These are phyloP conservation scores for Poecilia velifera DNA, from an alignment of 2,797 vertebrate genomes.

Conservation along the genomic window DNA sequence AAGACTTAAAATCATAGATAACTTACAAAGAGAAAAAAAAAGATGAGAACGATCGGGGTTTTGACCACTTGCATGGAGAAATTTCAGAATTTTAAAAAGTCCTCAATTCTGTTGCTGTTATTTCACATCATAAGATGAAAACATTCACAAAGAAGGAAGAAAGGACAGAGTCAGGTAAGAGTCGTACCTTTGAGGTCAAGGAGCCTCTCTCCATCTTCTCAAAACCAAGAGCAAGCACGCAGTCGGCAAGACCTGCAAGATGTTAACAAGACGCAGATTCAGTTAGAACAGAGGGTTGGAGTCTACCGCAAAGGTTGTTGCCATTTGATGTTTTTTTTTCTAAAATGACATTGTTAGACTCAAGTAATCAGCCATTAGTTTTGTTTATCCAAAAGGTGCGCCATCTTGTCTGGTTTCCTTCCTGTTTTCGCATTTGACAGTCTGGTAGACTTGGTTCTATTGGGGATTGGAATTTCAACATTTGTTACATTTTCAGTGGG, in stretches of 20 bases:
- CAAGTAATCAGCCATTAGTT: background rate
- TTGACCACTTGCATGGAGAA: background rate
- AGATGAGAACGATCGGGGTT: background rate
- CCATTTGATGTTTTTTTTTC: background rate
- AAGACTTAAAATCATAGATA: background rate
- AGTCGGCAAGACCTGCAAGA: constrained; percentile 87
- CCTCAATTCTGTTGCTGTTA: background rate
- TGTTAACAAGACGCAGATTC: background rate
- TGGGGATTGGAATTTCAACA: no score
- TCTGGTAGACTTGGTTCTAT: no score
- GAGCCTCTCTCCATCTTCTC: constrained; percentile 93
- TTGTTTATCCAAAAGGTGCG: background rate
- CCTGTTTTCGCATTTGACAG: no score
- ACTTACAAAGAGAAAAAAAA: background rate
- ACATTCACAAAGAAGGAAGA: background rate
- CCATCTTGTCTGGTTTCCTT: background rate
- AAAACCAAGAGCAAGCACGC: constrained; percentile 94
- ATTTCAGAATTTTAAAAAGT: background rate
- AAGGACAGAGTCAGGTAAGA: background rate
- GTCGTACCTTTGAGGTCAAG: constrained; percentile 74
- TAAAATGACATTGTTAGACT: background rate
- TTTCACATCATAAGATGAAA: background rate
- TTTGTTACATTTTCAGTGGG: no score
- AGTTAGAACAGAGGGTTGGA: background rate
- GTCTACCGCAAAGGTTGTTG: background rate